These are phyloP conservation scores for Peromyscus polionotus DNA, from an alignment of 2,113 vertebrate species.

Conservation along the genomic window DNA sequence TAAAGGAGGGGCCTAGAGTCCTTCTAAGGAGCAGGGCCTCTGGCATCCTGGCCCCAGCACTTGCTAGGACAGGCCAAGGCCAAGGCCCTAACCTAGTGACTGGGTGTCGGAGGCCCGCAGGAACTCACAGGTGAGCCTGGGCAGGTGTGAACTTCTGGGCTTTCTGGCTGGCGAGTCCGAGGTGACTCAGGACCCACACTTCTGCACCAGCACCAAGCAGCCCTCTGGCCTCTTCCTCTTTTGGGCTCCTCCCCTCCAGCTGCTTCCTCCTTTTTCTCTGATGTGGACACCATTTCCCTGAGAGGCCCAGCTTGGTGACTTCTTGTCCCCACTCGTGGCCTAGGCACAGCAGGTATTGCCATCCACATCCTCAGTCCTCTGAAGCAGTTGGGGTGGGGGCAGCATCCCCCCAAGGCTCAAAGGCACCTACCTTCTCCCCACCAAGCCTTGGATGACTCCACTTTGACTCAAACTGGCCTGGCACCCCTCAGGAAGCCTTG, in stretches of 20 bases:
- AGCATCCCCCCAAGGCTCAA: not conserved
- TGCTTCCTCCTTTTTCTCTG: slow-evolving; percentile 82
- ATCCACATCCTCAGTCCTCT: not conserved
- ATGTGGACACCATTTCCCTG: slow-evolving; percentile 76
- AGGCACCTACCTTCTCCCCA: slow-evolving; percentile 1
- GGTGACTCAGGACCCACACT: not conserved
- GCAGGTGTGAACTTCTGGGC: not conserved
- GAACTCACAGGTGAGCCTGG: not conserved
- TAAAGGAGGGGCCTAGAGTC: slow-evolving; percentile 63
- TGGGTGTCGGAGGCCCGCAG: not conserved
- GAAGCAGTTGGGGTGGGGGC: not conserved
- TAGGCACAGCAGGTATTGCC: not conserved
- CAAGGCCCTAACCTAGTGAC: not conserved
- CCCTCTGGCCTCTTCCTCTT: slow-evolving; percentile 76
- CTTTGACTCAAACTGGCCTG: not conserved
- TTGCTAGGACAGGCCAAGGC: slow-evolving; percentile 1
- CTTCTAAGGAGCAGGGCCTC: slow-evolving; percentile 44
- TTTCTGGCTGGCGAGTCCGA: not conserved
- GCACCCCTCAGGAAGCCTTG: not conserved
- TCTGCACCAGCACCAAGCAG: not conserved
- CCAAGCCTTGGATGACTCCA: not conserved
- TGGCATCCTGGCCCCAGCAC: not conserved
- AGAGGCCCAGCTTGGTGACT: slow-evolving; percentile 50
- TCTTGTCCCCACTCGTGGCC: not conserved
- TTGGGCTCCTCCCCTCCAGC: slow-evolving; percentile 78